A percentile compares a stretch with the other conserved stretches of the same genome.
Evolutionary conservation across 2,888 invertebrate species (phyloP).

Genomic region (Chrysina gloriosa): DNA sequence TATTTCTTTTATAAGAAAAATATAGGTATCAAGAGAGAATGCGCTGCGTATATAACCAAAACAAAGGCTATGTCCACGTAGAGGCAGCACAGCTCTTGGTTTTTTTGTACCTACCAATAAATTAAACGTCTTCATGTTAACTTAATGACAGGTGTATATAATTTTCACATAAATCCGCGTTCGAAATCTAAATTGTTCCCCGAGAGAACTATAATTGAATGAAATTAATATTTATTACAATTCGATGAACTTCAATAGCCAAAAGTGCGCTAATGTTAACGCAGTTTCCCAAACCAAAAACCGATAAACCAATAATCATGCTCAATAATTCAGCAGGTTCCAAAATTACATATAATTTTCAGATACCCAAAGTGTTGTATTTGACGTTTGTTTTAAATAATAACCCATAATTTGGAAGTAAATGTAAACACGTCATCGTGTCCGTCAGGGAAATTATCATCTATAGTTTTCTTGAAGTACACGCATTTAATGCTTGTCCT

Average conservation of each 20-base stretch:
- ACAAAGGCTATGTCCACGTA: no score
- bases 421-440: slow-evolving; percentile 46
- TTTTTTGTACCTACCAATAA: no score
- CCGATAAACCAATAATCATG: slow-evolving; percentile 33
- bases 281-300: slow-evolving; percentile 22
- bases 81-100: no score
- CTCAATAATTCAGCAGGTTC: slow-evolving; percentile 36
- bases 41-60: no score
- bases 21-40: no score
- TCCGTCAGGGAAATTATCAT: neutral
- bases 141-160: slow-evolving; percentile 24
- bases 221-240: slow-evolving; percentile 14
- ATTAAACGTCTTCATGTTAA: slow-evolving; percentile 5
- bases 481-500: slow-evolving; percentile 1
- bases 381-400: slow-evolving; percentile 49
- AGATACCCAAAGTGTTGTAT: slow-evolving; percentile 45
- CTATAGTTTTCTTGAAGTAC: slow-evolving; percentile 13
- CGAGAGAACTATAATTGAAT: neutral
- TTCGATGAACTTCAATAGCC: neutral
- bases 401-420: slow-evolving; percentile 48
- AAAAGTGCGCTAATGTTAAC: neutral
- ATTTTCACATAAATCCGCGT: slow-evolving; percentile 12
- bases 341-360: slow-evolving; percentile 46
- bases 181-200: neutral
- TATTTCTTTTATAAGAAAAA: no score